Base-by-base conservation (phyloP, 2,797 vertebrate genomes). In the Chrysocyon brachyurus region DNA sequence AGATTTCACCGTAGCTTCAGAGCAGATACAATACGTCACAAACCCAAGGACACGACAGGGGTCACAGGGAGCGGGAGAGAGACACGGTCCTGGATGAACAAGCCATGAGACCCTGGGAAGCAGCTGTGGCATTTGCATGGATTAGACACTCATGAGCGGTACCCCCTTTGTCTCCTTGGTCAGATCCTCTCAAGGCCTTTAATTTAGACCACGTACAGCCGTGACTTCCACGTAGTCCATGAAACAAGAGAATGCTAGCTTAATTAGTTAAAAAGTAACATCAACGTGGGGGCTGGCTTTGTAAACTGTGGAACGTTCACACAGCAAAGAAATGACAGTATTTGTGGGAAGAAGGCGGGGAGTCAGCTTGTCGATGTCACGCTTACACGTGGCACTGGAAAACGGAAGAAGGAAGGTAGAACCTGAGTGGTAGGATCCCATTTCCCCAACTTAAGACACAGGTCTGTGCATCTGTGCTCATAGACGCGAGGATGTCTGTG, bases 281-380 rank as follows among this genome's bases (percentile, higher is more conserved):
- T 1, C 19, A 19, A 11, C 1, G 40, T 8, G 40, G 22, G 49
- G 9, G 14, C 31, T 21, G 28, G 26, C 11, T 12, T 31, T 28
- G 6, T 49, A 31, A 4, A 11, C 1, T 3, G 1, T 1, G 12
- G 17, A 28, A 12, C 15, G 4, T 2, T 31, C 73, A 10, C 72
- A 63, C 11, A 46, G 49, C 1, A 5, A 9, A 40, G 40, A 46
- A 49, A 21, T 0, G 1, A 7, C 2, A 1, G n/a, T 19, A 7
- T 17, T 3, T 1, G 14, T 15, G n/a, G 83, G 9, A 28, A 14
- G 22, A 12, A 31, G 15, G 40, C 28, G 31, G 21, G 0, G 73
- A 59, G 22, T 19, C 64, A 6, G 36, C 36, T 0, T 2, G 70
- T 26, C 1, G 5, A 15, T 1, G 63, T 7, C 10, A 31, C 1